phyloP scores from a whole-genome alignment of 2,888 invertebrate species.

The Sipha maydis region DNA sequence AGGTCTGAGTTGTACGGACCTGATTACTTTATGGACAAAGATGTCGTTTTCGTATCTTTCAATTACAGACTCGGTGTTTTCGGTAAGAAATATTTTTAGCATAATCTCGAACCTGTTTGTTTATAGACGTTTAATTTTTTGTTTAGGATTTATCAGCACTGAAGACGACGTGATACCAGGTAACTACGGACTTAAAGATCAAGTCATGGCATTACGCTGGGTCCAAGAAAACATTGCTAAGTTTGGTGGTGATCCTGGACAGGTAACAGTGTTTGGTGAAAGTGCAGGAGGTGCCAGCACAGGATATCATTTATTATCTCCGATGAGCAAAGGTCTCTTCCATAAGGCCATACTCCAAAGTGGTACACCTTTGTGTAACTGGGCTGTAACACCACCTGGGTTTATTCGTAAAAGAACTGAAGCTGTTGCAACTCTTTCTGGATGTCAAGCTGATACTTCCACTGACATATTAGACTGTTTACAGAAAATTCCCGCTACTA shows the following conservation, averaged over 20 bases:
- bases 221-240: constrained; percentile 56
- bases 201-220: constrained; percentile 61
- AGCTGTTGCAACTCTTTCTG: constrained; percentile 40
- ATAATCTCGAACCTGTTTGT: no score
- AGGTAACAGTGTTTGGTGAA: constrained; percentile 61
- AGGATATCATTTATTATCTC: constrained; percentile 61
- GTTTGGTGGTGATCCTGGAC: constrained; percentile 62
- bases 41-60: constrained; percentile 49
- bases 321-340: constrained; percentile 68
- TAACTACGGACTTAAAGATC: constrained; percentile 63
- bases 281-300: constrained; percentile 61
- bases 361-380: constrained; percentile 75
- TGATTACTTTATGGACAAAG: constrained; percentile 60
- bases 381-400: constrained; percentile 70
- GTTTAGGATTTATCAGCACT: constrained; percentile 59
- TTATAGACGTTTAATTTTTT: no score
- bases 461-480: constrained; percentile 44
- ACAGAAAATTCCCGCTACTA: neutral
- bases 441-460: constrained; percentile 30
- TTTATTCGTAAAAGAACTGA: constrained; percentile 28
- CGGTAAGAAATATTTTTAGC: constrained; percentile 28
- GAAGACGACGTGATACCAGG: constrained; percentile 61
- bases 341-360: constrained; percentile 76
- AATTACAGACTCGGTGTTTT: constrained; percentile 55
- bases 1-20: constrained; percentile 1